Conservation (phyloP, 2,797 vertebrate species). For the Notolepis coatsorum region DNA sequence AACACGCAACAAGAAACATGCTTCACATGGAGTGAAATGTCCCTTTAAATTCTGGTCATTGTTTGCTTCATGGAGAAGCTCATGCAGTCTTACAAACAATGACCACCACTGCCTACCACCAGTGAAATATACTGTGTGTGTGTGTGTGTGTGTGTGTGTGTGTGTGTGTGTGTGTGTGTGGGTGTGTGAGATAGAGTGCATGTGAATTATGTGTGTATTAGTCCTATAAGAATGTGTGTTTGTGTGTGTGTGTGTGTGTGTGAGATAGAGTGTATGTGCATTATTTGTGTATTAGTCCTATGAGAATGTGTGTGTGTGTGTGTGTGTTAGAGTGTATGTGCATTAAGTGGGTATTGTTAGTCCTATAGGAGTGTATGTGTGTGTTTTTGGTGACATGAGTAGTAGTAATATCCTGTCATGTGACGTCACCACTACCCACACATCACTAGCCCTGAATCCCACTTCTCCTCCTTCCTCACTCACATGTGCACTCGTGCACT, state of each 20-base stretch:
- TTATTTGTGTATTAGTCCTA: too few relatives aligned
- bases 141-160: conserved; percentile 8
- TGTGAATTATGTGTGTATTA: not conserved
- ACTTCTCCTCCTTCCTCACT: conserved; percentile 2
- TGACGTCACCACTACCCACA: not conserved
- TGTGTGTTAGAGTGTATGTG: not conserved
- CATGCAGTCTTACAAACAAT: conserved; percentile 75
- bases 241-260: too few relatives aligned
- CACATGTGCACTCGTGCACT: conserved; percentile 3
- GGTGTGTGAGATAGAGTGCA: not conserved
- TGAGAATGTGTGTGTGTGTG: not conserved
- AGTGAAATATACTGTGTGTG: too few relatives aligned
- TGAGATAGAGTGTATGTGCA: conserved; percentile 7
- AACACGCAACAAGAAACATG: not conserved
- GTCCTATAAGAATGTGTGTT: not conserved
- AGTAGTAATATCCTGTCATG: not conserved
- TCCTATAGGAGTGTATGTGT: not conserved
- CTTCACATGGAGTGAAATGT: not conserved
- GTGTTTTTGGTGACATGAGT: too few relatives aligned
- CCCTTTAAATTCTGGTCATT: conserved; percentile 39
- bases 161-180: not conserved
- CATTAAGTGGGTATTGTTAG: not conserved
- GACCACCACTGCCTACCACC: conserved; percentile 34
- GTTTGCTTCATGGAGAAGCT: conserved; percentile 61
- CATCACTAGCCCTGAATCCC: not conserved